These are phyloP conservation scores for Cheiracanthium punctorium DNA, from an alignment of 2,888 invertebrate genomes.

Conservation along the genomic window DNA sequence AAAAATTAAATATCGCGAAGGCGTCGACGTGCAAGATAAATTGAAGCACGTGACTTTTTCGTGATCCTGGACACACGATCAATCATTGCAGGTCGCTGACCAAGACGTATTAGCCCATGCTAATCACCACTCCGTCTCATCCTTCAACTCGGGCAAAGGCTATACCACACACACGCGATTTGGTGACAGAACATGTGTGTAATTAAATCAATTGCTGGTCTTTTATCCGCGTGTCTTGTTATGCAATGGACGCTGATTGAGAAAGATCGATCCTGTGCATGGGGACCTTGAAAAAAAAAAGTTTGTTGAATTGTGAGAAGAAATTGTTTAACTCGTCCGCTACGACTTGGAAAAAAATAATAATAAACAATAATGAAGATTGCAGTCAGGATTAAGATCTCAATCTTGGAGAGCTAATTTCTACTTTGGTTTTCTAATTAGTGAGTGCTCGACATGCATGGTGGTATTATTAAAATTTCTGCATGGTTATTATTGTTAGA, in stretches of 20 bases:
- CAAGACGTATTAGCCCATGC: slow-evolving; percentile 63
- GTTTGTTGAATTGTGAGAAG: too few relatives aligned
- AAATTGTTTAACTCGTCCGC: too few relatives aligned
- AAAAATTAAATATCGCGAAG: slow-evolving; percentile 18
- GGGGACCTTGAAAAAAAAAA: not conserved
- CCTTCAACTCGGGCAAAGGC: not conserved
- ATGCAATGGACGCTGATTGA: not conserved
- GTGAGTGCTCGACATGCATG: too few relatives aligned
- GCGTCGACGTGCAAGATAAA: slow-evolving; percentile 55
- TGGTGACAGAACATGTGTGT: slow-evolving; percentile 47
- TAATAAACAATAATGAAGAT: too few relatives aligned
- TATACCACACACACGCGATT: slow-evolving; percentile 18
- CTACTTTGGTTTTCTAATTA: too few relatives aligned
- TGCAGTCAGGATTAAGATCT: too few relatives aligned
- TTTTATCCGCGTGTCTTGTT: not conserved
- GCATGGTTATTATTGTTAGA: too few relatives aligned
- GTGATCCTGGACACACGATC: slow-evolving; percentile 47
- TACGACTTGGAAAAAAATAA: too few relatives aligned
- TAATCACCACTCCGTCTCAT: slow-evolving; percentile 42
- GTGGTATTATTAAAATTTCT: too few relatives aligned
- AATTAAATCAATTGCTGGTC: slow-evolving; percentile 64
- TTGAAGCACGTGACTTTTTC: slow-evolving; percentile 62
- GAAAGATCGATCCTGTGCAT: not conserved
- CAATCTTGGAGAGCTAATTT: too few relatives aligned
- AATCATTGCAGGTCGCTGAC: slow-evolving; percentile 56